Conservation (phyloP, 2,888 invertebrate species). For the Euzetes globulus region DNA sequence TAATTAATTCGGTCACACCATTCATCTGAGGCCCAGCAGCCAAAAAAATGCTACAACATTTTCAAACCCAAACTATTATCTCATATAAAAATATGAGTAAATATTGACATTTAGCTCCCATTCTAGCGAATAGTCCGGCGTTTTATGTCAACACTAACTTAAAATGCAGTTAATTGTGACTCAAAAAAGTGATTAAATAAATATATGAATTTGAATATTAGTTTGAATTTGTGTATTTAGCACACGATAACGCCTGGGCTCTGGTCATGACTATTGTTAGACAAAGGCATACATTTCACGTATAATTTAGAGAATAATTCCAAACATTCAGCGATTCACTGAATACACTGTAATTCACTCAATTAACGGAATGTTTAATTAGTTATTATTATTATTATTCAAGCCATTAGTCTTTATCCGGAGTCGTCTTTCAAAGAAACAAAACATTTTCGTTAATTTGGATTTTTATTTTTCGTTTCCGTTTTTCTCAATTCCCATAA, state of each 20-base stretch:
- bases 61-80: not conserved
- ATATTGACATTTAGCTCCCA: not conserved
- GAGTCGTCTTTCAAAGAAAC: no score
- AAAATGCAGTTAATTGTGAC: no score
- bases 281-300: no score
- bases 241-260: not conserved
- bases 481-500: no score
- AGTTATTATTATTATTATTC: no score
- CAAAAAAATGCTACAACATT: not conserved
- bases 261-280: not conserved
- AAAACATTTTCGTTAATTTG: no score
- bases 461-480: no score
- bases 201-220: not conserved
- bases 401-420: no score
- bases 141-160: not conserved
- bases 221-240: not conserved
- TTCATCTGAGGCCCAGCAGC: not conserved
- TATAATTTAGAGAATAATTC: no score
- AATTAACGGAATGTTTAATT: no score
- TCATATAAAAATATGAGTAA: not conserved
- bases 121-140: not conserved
- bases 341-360: no score
- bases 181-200: not conserved
- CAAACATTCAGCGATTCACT: no score
- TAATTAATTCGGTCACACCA: constrained; percentile 3